Conservation (phyloP, 2,113 vertebrate species). For the Plecotus auritus region DNA sequence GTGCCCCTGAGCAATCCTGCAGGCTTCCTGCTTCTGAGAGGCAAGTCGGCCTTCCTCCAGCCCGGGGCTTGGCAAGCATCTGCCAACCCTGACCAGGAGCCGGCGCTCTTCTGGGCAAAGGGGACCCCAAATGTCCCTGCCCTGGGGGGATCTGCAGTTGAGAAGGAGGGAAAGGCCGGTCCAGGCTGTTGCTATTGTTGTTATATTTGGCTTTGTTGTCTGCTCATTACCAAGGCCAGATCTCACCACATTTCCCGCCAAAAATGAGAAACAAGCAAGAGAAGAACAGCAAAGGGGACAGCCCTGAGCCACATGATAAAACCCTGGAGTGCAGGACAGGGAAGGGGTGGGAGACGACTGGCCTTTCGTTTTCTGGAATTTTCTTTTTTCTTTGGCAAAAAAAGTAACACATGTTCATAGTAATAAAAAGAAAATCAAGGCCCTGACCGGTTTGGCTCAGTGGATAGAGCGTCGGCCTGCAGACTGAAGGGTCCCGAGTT, state of each 20-base stretch:
- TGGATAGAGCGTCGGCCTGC: too few relatives aligned
- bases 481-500: too few relatives aligned
- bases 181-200: neutral
- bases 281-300: neutral
- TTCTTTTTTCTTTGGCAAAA: neutral
- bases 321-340: neutral
- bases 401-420: neutral
- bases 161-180: neutral
- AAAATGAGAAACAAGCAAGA: neutral
- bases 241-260: neutral
- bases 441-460: too few relatives aligned
- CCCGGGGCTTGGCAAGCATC: neutral
- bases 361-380: neutral
- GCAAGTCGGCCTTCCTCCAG: neutral
- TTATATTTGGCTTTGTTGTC: neutral
- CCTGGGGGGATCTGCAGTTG: neutral
- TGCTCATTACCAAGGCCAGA: neutral
- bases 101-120: neutral
- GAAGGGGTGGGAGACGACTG: neutral
- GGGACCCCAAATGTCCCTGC: neutral
- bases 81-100: fast-evolving
- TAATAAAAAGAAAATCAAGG: neutral
- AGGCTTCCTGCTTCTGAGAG: neutral
- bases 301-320: too few relatives aligned
- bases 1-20: fast-evolving